These are phyloP conservation scores for Lampropteryx suffumata DNA, from an alignment of 2,888 invertebrate species.

Conservation along the genomic window DNA sequence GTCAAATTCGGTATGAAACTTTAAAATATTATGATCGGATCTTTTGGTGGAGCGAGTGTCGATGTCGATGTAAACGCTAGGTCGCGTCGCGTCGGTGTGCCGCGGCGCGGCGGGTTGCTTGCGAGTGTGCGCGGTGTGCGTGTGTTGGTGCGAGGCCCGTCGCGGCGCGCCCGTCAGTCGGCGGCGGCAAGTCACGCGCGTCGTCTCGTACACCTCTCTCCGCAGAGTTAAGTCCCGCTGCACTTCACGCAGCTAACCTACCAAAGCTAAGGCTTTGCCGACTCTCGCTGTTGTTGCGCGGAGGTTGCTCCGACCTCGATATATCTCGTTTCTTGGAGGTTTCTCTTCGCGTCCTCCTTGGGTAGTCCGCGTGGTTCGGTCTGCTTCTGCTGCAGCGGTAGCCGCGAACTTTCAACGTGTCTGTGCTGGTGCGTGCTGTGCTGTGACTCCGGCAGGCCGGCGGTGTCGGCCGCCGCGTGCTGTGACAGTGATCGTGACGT, in stretches of 20 bases:
- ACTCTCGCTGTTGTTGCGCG: conserved; percentile 75
- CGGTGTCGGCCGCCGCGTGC: conserved; percentile 63
- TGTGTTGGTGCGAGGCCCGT: conserved; percentile 71
- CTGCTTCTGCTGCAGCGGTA: conserved; percentile 58
- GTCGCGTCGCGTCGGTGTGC: conserved; percentile 43
- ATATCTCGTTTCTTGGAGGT: conserved; percentile 60
- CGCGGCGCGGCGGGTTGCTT: conserved; percentile 41
- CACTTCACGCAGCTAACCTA: conserved; percentile 65
- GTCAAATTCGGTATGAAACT: conserved; percentile 76
- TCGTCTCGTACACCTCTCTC: conserved; percentile 69
- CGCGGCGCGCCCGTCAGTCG: conserved; percentile 80
- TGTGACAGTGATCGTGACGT: conserved; percentile 81
- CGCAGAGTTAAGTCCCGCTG: conserved; percentile 53
- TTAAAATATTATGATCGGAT: conserved; percentile 68
- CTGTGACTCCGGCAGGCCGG: conserved; percentile 66
- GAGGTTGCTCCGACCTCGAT: conserved; percentile 68
- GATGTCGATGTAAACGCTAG: conserved; percentile 26
- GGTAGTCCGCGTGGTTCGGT: conserved; percentile 41
- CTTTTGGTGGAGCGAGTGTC: conserved; percentile 47
- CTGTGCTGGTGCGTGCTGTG: conserved; percentile 60
- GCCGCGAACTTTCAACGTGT: conserved; percentile 56
- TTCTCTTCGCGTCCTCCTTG: conserved; percentile 50
- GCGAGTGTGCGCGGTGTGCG: conserved; percentile 70
- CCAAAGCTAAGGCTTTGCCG: conserved; percentile 64
- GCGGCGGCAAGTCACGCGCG: conserved; percentile 80